Conservation (phyloP, 2,888 invertebrate genomes). For the Microchrysa polita region DNA sequence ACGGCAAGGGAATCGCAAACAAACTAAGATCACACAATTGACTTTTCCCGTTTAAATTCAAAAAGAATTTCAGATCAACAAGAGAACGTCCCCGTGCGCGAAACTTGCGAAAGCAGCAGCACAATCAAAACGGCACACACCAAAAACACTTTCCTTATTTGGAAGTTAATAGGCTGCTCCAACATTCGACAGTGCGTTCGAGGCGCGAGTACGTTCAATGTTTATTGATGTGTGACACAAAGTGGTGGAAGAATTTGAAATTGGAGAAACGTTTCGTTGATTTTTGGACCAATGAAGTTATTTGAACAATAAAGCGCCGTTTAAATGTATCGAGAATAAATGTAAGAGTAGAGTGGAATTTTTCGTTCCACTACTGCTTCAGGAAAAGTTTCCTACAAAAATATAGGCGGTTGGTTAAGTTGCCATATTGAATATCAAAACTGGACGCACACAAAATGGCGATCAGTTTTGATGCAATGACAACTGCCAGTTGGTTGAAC, state of each 20-base stretch:
- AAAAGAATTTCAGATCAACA: constrained; percentile 7
- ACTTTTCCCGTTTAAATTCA: neutral
- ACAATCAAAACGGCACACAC: constrained; percentile 46
- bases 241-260: neutral
- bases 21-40: constrained; percentile 21
- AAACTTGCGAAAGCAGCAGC: constrained; percentile 32
- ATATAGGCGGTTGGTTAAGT: too few relatives aligned
- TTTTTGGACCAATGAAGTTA: too few relatives aligned
- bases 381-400: too few relatives aligned
- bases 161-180: constrained; percentile 26
- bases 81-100: constrained; percentile 12
- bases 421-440: too few relatives aligned
- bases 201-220: constrained; percentile 11
- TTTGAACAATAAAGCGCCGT: too few relatives aligned
- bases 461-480: too few relatives aligned
- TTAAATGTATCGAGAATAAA: too few relatives aligned
- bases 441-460: too few relatives aligned
- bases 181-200: constrained; percentile 25
- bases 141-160: constrained; percentile 48
- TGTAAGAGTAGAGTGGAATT: too few relatives aligned
- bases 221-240: neutral
- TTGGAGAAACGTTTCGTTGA: too few relatives aligned
- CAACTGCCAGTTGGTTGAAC: too few relatives aligned
- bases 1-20: neutral
- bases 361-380: too few relatives aligned